Percentiles rank a stretch among this genome's conserved stretches.
Conservation (phyloP, 2,888 invertebrate genomes). For the Trachelus tabidus region DNA sequence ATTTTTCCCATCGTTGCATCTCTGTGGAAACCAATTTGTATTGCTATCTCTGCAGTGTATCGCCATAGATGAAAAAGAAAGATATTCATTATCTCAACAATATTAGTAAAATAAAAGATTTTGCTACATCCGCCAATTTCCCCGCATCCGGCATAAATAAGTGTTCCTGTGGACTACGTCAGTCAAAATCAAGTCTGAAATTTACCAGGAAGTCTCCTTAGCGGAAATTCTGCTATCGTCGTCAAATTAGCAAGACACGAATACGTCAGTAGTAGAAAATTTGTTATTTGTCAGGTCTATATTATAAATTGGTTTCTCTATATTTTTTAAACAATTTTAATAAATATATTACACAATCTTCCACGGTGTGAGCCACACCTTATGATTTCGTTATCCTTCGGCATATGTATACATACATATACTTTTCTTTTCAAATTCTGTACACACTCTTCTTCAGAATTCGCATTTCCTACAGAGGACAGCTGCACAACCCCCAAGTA, state of each 20-base stretch:
- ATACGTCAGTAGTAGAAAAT: neutral
- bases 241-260: neutral
- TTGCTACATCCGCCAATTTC: neutral
- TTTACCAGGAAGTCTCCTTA: neutral
- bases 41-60: neutral
- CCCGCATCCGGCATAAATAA: neutral
- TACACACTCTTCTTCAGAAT: neutral
- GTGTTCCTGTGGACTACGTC: neutral
- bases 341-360: neutral
- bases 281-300: neutral
- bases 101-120: neutral
- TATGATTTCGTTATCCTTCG: neutral
- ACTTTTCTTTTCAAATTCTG: neutral
- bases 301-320: neutral
- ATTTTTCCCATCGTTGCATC: neutral
- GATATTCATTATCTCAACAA: neutral
- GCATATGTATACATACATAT: neutral
- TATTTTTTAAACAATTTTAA: neutral
- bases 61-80: neutral
- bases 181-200: neutral
- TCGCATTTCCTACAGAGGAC: conserved; percentile 21
- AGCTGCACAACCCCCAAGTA: conserved; percentile 54
- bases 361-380: neutral
- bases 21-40: neutral
- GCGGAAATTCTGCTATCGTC: neutral